Base-by-base conservation (phyloP, 2,888 invertebrate species). In the Pollenia labialis region DNA sequence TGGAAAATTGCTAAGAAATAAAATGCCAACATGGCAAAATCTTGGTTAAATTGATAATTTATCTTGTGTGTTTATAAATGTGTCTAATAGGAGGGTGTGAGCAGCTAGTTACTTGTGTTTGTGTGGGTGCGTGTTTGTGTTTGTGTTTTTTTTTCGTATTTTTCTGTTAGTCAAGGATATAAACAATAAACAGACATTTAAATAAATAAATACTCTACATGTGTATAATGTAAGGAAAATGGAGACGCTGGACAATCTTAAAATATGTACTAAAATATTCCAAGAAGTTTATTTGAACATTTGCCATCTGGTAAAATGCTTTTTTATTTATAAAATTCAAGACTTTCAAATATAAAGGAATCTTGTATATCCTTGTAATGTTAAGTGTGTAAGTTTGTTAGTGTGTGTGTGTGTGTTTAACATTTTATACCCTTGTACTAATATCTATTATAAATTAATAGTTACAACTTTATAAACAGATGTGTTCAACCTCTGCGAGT, bases 21-120 rank as follows among this genome's bases (percentile, higher is more conserved):
- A 85, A 85, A 76, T 83, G 75, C 62, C 60, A 85, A 88, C 81
- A 87, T 79, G 79, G 87, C 85, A 88, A 85, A 69, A 76, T 87
- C 84, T 88, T 81, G 81, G 62, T 69, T 62, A 85, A 68, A 81
- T 85, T 74, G 64, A 87, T 87, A 80, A 64, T 72, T 88, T 68
- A 85, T 74, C 72, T 81, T 64, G 11, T 42, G 14, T 44, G 6
- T 46, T 32, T 62, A 40, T 58, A 48, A 32, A 32, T 66, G 52
- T 66, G 64, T 18, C 44, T 66, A 60, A 74, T 56, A 42, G 23
- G 6, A 46, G 52, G n/a, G 11, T 69, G 32, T 46, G 12, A 40
- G 32, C 7, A 32, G 44, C 46, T 64, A 32, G 7, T n/a, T 62
- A 1, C n/a, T n/a, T n/a, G 6, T 42, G 14, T 7, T 42, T n/a